Percentiles rank a stretch among this genome's conserved stretches.
These are phyloP conservation scores for Pseudopipra pipra DNA, from an alignment of 2,113 vertebrate genomes.

Conservation along the genomic window DNA sequence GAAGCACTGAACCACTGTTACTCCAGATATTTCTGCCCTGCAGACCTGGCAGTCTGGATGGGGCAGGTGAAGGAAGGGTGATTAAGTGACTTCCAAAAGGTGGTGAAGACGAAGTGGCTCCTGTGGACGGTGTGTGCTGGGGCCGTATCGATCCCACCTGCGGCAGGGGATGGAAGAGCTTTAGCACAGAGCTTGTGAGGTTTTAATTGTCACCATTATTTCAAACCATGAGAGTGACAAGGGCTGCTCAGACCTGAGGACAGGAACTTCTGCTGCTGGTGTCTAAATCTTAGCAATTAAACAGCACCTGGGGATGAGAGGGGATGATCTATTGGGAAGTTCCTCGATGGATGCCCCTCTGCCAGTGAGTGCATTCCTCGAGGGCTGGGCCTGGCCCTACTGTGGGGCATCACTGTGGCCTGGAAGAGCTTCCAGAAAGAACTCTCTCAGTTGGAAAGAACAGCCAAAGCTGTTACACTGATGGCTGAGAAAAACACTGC, in stretches of 20 bases:
- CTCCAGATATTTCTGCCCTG: neutral
- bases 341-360: rapidly evolving
- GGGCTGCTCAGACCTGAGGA: neutral
- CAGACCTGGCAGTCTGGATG: neutral
- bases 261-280: neutral
- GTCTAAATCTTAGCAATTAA: neutral
- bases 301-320: neutral
- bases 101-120: neutral
- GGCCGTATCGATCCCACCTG: neutral
- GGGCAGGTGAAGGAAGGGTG: neutral
- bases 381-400: neutral
- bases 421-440: neutral
- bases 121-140: neutral
- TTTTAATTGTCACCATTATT: conserved; percentile 19
- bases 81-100: conserved; percentile 21
- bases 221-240: neutral
- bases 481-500: neutral
- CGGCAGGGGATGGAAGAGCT: neutral
- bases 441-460: neutral
- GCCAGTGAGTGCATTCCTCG: rapidly evolving
- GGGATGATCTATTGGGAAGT: neutral
- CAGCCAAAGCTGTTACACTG: rapidly evolving
- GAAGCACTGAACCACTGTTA: neutral
- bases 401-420: rapidly evolving
- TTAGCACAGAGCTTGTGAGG: neutral